Evolutionary conservation across 1,140 invertebrate species (phyloP).

Genomic region (Achatina immaculata): DNA sequence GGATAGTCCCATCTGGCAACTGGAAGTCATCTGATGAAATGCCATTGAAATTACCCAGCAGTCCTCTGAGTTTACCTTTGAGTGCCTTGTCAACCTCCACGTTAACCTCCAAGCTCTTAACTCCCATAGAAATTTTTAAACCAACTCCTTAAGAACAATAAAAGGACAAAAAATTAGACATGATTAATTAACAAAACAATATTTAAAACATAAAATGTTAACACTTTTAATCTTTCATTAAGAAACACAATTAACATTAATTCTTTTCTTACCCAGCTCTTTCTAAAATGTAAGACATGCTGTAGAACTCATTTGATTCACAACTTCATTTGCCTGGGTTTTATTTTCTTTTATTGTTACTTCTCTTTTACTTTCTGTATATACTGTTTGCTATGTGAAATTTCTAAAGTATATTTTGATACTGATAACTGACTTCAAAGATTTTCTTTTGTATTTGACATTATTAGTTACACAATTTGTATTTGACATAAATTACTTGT

Average conservation of each 20-base stretch:
- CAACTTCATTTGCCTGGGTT: too few relatives aligned
- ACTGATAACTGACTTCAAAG: too few relatives aligned
- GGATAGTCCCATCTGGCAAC: conserved; percentile 22
- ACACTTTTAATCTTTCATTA: neutral
- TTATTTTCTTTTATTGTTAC: too few relatives aligned
- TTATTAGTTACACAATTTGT: too few relatives aligned
- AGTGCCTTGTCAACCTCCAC: neutral
- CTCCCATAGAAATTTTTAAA: conserved; percentile 3
- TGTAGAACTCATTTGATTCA: too few relatives aligned
- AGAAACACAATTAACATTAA: neutral
- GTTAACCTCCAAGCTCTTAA: conserved; percentile 11
- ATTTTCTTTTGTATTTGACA: too few relatives aligned
- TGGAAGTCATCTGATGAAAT: conserved; percentile 12
- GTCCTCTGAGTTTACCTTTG: neutral
- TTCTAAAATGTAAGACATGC: too few relatives aligned
- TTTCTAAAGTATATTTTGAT: too few relatives aligned
- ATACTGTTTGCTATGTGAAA: too few relatives aligned
- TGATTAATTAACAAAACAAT: neutral
- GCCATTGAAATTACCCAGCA: conserved; percentile 33
- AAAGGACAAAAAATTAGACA: conserved; percentile 12
- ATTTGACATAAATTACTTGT: too few relatives aligned
- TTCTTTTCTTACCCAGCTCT: neutral
- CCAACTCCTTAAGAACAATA: neutral
- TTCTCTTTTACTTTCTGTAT: too few relatives aligned
- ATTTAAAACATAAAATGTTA: neutral